Evolutionary conservation across 2,888 invertebrate genomes (phyloP).

Genomic region (Temnothorax ravouxi): DNA sequence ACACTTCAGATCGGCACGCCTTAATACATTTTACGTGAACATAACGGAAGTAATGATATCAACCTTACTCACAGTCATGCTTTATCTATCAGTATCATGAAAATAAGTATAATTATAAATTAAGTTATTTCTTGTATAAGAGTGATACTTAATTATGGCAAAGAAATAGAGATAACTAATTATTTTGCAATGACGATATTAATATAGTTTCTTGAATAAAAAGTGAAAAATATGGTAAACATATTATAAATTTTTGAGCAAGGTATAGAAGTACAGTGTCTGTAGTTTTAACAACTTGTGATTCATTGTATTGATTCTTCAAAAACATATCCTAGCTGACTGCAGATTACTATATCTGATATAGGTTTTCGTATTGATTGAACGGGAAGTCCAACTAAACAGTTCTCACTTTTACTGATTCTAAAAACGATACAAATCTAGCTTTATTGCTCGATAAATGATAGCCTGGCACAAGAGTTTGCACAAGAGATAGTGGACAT

Average conservation of each 20-base stretch:
- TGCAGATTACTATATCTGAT: not conserved
- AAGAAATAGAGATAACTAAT: not conserved
- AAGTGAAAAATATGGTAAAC: not conserved
- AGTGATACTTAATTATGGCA: not conserved
- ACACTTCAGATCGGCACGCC: conserved; percentile 27
- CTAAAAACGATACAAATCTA: conserved; percentile 44
- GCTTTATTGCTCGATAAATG: conserved; percentile 16
- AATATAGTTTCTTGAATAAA: not conserved
- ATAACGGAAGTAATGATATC: not conserved
- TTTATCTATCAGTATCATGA: not conserved
- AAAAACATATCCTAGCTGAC: not conserved
- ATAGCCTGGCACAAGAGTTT: conserved; percentile 23
- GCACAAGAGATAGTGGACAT: conserved; percentile 14
- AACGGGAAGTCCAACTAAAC: not conserved
- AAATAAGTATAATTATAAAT: conserved; percentile 22
- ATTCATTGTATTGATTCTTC: not conserved
- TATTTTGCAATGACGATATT: not conserved
- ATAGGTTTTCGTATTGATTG: not conserved
- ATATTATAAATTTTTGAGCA: not conserved
- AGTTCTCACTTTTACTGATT: conserved; percentile 13
- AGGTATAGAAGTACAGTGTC: not conserved
- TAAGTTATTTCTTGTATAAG: not conserved
- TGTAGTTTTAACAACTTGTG: not conserved
- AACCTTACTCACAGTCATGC: not conserved
- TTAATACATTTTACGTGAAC: conserved; percentile 5